A percentile compares a stretch with the other conserved stretches of the same genome.
phyloP scores from a whole-genome alignment of 2,113 vertebrate genomes.

The Gymnobelideus leadbeateri region DNA sequence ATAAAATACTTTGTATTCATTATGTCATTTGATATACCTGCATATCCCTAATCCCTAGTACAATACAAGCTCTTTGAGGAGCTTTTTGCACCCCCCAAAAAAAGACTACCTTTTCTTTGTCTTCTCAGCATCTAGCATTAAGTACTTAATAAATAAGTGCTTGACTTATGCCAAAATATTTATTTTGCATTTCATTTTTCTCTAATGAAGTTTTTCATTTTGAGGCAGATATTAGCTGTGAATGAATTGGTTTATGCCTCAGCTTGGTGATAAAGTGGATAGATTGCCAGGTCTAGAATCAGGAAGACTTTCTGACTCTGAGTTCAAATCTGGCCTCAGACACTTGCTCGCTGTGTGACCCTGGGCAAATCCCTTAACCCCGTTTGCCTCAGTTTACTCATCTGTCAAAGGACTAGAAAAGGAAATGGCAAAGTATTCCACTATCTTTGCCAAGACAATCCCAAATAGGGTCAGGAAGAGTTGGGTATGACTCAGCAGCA shows the following conservation, averaged over 20 bases:
- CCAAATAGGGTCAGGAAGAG: background rate
- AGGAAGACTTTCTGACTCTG: too few relatives aligned
- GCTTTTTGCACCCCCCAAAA: background rate
- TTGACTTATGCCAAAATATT: background rate
- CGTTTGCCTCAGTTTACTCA: background rate
- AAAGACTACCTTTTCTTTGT: background rate
- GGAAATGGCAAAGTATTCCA: background rate
- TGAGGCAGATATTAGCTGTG: background rate
- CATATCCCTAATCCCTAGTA: background rate
- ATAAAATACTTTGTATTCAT: background rate
- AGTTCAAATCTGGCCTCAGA: too few relatives aligned
- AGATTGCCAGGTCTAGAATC: too few relatives aligned
- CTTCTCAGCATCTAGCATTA: background rate
- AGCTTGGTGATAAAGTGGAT: background rate
- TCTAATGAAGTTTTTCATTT: background rate
- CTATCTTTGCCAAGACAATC: background rate
- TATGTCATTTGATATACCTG: background rate
- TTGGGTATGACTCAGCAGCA: background rate
- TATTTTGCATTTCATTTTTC: background rate
- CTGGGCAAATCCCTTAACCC: background rate
- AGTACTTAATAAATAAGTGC: background rate
- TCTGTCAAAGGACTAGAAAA: background rate
- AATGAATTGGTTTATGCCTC: background rate
- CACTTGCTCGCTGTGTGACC: background rate
- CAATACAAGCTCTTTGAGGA: background rate